These are phyloP conservation scores for Philereme vetulata DNA, from an alignment of 2,888 invertebrate genomes.

Conservation along the genomic window DNA sequence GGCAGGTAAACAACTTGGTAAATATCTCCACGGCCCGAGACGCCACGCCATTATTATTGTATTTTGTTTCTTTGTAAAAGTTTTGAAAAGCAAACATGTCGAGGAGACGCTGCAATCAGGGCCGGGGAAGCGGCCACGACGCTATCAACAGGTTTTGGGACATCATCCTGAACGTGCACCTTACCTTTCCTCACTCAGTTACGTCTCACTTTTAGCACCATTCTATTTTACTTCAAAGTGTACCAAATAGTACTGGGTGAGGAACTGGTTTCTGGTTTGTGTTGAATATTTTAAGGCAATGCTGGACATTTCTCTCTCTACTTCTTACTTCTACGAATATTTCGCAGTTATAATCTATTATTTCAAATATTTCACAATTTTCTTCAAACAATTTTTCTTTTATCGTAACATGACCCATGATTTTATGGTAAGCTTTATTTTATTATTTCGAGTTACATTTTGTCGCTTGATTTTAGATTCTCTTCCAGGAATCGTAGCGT, in stretches of 20 bases:
- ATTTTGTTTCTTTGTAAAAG: slow-evolving; percentile 72
- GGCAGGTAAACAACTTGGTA: slow-evolving; percentile 98
- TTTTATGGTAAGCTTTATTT: slow-evolving; percentile 67
- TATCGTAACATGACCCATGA: slow-evolving; percentile 61
- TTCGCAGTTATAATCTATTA: slow-evolving; percentile 56
- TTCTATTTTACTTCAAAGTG: slow-evolving; percentile 13
- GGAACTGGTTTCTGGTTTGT: slow-evolving; percentile 61
- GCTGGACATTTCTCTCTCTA: slow-evolving; percentile 60
- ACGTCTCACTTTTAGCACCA: slow-evolving; percentile 6
- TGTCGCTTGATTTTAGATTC: slow-evolving; percentile 66
- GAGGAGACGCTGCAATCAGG: slow-evolving; percentile 83
- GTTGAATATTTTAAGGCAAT: slow-evolving; percentile 57
- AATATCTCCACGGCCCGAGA: slow-evolving; percentile 89
- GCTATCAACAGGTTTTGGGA: slow-evolving; percentile 79
- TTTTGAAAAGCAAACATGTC: slow-evolving; percentile 78
- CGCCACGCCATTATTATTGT: slow-evolving; percentile 82
- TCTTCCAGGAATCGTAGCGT: slow-evolving; percentile 61
- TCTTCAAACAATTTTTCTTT: slow-evolving; percentile 55
- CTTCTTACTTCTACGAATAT: slow-evolving; percentile 43
- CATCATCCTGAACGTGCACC: slow-evolving; percentile 60
- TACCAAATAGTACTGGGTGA: slow-evolving; percentile 38
- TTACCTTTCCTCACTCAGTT: slow-evolving; percentile 24
- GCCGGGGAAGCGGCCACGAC: slow-evolving; percentile 81
- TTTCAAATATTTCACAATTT: slow-evolving; percentile 56
- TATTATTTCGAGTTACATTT: slow-evolving; percentile 56